Percentiles rank a stretch among this genome's conserved stretches.
These are phyloP conservation scores for Eupithecia tripunctaria DNA, from an alignment of 2,888 invertebrate species.

Conservation along the genomic window DNA sequence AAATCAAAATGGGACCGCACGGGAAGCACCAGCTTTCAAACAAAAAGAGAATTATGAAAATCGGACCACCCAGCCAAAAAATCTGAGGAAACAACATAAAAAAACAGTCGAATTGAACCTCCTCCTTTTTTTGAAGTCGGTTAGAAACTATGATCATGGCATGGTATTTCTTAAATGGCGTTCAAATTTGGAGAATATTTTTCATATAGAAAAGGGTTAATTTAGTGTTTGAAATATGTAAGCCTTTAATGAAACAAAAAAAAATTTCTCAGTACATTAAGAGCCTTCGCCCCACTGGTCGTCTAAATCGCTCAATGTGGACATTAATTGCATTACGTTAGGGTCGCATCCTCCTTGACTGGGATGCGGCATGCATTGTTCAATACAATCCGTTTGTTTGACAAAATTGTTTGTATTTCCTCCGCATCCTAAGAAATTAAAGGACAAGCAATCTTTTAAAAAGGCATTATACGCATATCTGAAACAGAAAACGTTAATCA, in stretches of 20 bases:
- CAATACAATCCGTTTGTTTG: neutral
- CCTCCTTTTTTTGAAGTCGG: too few relatives aligned
- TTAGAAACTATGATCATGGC: too few relatives aligned
- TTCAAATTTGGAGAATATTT: too few relatives aligned
- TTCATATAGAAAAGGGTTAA: too few relatives aligned
- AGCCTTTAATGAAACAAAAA: neutral
- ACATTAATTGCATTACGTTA: neutral
- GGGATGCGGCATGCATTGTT: neutral
- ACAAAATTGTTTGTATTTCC: constrained; percentile 12
- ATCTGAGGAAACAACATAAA: too few relatives aligned
- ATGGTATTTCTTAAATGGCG: too few relatives aligned
- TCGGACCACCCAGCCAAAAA: too few relatives aligned
- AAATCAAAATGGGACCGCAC: too few relatives aligned
- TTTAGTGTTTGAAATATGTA: neutral
- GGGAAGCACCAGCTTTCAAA: too few relatives aligned
- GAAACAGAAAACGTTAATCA: neutral
- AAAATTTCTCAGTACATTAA: neutral
- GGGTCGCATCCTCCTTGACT: neutral
- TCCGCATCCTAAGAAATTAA: neutral
- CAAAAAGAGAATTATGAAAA: too few relatives aligned
- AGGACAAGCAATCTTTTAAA: neutral
- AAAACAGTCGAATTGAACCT: too few relatives aligned
- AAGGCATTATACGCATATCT: neutral
- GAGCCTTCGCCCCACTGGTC: neutral
- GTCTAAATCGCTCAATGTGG: neutral